phyloP scores from a whole-genome alignment of 2,113 vertebrate genomes.

The Chitala chitala region DNA sequence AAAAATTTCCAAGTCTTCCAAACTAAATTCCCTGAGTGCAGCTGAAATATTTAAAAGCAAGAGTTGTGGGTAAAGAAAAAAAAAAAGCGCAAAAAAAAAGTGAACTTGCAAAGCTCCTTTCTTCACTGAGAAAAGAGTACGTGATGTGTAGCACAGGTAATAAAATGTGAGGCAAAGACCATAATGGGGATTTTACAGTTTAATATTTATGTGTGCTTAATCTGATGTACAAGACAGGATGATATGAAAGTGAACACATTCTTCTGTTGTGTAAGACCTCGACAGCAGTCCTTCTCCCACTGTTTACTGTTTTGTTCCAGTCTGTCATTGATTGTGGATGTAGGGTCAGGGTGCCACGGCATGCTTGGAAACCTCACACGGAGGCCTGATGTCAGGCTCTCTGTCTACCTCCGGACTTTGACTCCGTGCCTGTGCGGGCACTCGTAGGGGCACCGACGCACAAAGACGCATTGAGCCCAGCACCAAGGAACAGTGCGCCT shows the following conservation, averaged over 20 bases:
- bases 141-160: no score
- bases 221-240: no score
- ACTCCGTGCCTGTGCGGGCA: neutral
- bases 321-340: neutral
- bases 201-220: no score
- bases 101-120: no score
- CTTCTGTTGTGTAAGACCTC: neutral
- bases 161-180: no score
- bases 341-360: neutral
- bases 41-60: neutral
- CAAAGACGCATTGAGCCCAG: conserved; percentile 4
- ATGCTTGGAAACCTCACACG: neutral
- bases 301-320: neutral
- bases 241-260: neutral
- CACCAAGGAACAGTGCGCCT: neutral
- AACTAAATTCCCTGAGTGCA: neutral
- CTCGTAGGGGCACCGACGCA: conserved; percentile 13
- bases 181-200: no score
- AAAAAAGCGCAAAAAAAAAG: neutral
- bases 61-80: neutral
- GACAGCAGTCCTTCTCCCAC: neutral
- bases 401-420: neutral
- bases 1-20: conserved; percentile 12
- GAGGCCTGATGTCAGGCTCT: neutral
- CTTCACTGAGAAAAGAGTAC: no score